Evolutionary conservation across 2,888 invertebrate species (phyloP).

Genomic region (Steromphala cineraria): DNA sequence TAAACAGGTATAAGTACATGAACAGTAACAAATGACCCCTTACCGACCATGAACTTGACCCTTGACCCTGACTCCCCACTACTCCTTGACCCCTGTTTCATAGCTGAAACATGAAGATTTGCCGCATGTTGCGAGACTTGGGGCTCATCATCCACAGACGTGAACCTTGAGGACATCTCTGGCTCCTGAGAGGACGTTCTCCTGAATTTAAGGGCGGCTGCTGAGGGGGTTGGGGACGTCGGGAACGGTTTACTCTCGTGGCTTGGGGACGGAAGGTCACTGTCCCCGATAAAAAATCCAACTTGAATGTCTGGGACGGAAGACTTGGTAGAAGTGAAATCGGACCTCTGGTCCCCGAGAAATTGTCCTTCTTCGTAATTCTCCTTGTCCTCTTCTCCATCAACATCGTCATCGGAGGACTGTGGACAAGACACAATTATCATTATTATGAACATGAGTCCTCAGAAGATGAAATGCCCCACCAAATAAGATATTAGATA

Average conservation of each 20-base stretch:
- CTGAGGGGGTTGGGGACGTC: not conserved
- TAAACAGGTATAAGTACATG: not conserved
- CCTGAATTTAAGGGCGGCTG: conserved; percentile 32
- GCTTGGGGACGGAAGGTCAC: not conserved
- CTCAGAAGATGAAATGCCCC: too few relatives aligned
- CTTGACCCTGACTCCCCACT: not conserved
- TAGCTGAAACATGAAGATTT: not conserved
- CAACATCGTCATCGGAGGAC: conserved; percentile 20
- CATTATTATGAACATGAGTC: too few relatives aligned
- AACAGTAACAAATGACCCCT: not conserved
- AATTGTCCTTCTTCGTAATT: not conserved
- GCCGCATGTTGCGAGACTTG: conserved; percentile 30
- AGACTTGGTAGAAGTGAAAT: not conserved
- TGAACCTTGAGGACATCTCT: conserved; percentile 32
- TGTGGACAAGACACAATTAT: conserved; percentile 22
- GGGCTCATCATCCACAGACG: conserved; percentile 33
- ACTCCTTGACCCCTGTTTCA: not conserved
- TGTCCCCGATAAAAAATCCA: conserved; percentile 41
- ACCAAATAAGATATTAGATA: too few relatives aligned
- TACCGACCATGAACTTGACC: conserved; percentile 41
- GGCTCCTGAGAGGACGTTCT: conserved; percentile 30
- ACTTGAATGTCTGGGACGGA: conserved; percentile 24
- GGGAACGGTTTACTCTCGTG: not conserved
- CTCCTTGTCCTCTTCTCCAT: conserved; percentile 25
- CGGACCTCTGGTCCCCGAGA: not conserved